These are phyloP conservation scores for Metallyticus violacea DNA, from an alignment of 2,888 invertebrate species.

Conservation along the genomic window DNA sequence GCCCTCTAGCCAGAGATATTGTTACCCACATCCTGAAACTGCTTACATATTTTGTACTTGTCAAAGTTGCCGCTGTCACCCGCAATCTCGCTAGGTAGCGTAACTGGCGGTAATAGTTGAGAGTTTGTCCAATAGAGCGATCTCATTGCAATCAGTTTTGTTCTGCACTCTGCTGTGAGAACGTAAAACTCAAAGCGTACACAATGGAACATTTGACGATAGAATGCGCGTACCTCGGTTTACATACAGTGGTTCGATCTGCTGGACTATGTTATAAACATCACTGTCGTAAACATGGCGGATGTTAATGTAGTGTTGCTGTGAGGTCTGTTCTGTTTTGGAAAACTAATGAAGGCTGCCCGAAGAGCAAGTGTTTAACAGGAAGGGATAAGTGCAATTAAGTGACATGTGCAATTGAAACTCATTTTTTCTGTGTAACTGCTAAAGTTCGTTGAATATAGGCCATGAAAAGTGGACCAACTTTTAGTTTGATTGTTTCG, in stretches of 20 bases:
- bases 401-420: not conserved
- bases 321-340: constrained; percentile 15
- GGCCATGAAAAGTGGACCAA: constrained; percentile 37
- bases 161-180: not conserved
- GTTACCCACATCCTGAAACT: too few species aligned
- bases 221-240: not conserved
- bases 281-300: constrained; percentile 23
- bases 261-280: not conserved
- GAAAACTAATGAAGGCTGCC: not conserved
- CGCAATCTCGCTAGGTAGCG: not conserved
- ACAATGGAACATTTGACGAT: not conserved
- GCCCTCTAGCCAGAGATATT: too few species aligned
- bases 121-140: not conserved
- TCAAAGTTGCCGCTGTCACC: too few species aligned
- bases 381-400: constrained; percentile 6
- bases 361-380: not conserved
- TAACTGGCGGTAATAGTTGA: too few species aligned
- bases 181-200: not conserved
- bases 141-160: not conserved
- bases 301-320: constrained; percentile 19
- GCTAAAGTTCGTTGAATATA: constrained; percentile 26
- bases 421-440: constrained; percentile 3
- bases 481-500: constrained; percentile 32
- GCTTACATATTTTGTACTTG: too few species aligned
- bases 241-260: not conserved